These are phyloP conservation scores for Vulpes ferrilata DNA, from an alignment of 2,113 vertebrate genomes.

Conservation along the genomic window DNA sequence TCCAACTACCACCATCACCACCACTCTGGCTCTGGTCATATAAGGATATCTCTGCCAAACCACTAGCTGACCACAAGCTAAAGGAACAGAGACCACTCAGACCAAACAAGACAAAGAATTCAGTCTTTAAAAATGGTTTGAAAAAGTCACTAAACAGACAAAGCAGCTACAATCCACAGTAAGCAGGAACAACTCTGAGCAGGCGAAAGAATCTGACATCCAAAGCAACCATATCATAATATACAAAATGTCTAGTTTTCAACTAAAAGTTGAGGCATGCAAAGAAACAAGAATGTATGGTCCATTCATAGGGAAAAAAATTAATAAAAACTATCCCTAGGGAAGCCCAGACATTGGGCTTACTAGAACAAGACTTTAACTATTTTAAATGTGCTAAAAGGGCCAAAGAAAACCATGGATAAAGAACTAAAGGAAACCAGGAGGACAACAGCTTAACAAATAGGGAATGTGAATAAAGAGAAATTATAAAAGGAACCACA, in stretches of 20 bases:
- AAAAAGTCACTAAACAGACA: neutral
- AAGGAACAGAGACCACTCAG: neutral
- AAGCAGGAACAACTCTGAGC: neutral
- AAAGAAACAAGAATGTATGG: neutral
- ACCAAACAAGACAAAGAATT: conserved; percentile 4
- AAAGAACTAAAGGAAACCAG: conserved; percentile 3
- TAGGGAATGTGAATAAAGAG: neutral
- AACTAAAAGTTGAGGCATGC: neutral
- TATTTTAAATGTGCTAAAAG: neutral
- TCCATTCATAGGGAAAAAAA: neutral
- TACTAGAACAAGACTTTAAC: neutral
- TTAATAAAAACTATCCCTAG: neutral
- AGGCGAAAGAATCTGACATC: neutral
- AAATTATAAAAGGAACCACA: neutral
- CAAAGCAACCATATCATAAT: neutral
- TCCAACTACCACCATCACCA: neutral
- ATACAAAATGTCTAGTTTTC: neutral
- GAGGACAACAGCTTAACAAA: neutral
- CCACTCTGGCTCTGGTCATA: neutral
- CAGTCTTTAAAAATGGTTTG: neutral
- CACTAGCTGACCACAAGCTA: neutral
- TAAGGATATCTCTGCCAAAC: neutral
- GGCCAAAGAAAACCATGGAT: neutral
- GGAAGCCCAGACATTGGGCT: neutral
- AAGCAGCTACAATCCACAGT: neutral